phyloP scores from a whole-genome alignment of 2,113 vertebrate species.

The Saguinus midas region DNA sequence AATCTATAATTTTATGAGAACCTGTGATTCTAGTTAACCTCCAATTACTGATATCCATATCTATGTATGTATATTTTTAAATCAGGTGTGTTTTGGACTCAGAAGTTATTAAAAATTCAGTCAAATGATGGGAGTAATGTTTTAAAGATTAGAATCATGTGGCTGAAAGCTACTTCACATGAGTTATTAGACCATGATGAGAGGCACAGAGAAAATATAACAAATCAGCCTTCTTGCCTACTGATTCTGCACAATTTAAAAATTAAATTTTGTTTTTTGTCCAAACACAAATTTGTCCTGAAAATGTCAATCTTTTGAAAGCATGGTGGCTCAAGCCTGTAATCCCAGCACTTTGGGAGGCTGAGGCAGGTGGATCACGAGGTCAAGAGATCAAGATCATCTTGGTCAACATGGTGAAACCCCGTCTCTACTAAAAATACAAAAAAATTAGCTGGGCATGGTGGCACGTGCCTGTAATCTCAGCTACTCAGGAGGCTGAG shows the following conservation, averaged over 20 bases:
- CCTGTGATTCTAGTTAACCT: background rate
- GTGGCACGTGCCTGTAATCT: too few species aligned
- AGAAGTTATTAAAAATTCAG: background rate
- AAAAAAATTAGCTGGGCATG: too few species aligned
- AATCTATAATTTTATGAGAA: background rate
- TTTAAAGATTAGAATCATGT: background rate
- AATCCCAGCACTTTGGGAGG: too few species aligned
- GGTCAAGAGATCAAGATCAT: too few species aligned
- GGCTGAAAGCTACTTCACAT: background rate
- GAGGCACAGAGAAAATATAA: background rate
- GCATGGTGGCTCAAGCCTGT: too few species aligned
- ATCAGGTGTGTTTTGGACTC: background rate
- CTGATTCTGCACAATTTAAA: background rate
- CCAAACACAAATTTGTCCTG: background rate
- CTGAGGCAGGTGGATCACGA: too few species aligned
- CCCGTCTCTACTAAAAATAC: too few species aligned
- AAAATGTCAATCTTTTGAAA: background rate
- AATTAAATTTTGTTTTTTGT: slow-evolving; percentile 9
- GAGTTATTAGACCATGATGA: background rate
- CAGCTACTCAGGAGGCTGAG: too few species aligned
- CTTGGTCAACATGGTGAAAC: too few species aligned
- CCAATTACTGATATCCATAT: background rate
- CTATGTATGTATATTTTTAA: background rate
- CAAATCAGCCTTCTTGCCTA: background rate
- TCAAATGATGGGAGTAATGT: background rate